These are phyloP conservation scores for Falco concolor DNA, from an alignment of 2,797 vertebrate genomes.

Conservation along the genomic window DNA sequence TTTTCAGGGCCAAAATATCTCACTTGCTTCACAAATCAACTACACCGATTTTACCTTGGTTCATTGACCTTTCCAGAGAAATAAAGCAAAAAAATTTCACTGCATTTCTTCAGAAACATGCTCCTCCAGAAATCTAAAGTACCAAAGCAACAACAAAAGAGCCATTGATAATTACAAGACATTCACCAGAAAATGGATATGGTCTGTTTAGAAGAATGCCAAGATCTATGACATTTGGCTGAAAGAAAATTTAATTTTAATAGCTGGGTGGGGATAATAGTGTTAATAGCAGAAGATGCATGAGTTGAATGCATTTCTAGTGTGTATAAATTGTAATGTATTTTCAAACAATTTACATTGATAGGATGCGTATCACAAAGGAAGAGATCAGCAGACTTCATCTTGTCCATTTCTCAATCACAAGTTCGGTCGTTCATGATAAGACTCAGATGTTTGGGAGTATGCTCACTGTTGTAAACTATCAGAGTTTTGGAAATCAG, in stretches of 20 bases:
- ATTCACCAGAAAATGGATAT: not conserved
- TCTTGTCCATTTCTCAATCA: not conserved
- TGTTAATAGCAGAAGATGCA: not conserved
- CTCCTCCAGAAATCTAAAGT: not conserved
- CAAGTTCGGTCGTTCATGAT: not conserved
- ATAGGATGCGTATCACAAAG: not conserved
- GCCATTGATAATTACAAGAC: not conserved
- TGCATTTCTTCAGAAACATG: not conserved
- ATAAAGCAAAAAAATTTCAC: not conserved
- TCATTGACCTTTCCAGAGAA: not conserved
- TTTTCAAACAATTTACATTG: not conserved
- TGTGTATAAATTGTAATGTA: not conserved
- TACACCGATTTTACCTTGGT: not conserved
- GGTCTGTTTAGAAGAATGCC: not conserved
- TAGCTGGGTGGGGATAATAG: not conserved
- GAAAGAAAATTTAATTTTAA: not conserved
- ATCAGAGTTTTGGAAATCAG: not conserved
- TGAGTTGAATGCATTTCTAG: not conserved
- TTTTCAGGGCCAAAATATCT: constrained; percentile 2
- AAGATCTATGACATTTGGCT: not conserved
- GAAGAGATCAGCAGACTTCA: not conserved
- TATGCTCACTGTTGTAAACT: not conserved
- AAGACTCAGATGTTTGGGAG: not conserved
- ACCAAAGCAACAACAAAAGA: not conserved
- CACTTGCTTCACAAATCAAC: not conserved